A percentile compares a stretch with the other conserved stretches of the same genome.
Conservation (phyloP, 2,113 vertebrate genomes). For the Camelus dromedarius region DNA sequence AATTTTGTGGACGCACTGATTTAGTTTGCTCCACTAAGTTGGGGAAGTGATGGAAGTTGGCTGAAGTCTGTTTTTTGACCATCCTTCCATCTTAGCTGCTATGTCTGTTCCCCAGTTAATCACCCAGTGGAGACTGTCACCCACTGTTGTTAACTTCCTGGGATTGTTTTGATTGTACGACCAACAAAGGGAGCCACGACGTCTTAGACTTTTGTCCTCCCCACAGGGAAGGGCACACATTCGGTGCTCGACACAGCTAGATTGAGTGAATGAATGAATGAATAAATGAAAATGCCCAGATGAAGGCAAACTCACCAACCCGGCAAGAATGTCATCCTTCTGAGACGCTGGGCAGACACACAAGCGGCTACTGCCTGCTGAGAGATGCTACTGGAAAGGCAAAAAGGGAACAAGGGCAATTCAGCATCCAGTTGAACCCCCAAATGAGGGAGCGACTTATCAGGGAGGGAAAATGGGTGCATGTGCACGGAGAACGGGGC, state of each 20-base stretch:
- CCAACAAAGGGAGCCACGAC: neutral
- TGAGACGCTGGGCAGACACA: neutral
- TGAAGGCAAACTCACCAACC: conserved; percentile 69
- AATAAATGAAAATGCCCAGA: conserved; percentile 53
- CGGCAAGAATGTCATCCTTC: conserved; percentile 7
- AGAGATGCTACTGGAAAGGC: conserved; percentile 27
- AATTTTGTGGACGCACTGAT: neutral
- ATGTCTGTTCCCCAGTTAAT: too few species aligned
- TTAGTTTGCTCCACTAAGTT: neutral
- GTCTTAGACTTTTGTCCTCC: neutral
- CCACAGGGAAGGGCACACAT: neutral
- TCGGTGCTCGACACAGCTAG: too few species aligned
- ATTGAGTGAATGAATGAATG: conserved; percentile 61
- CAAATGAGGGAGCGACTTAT: neutral
- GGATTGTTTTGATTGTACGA: neutral
- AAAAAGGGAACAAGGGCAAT: neutral
- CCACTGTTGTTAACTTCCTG: neutral
- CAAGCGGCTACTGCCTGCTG: neutral
- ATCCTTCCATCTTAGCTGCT: neutral
- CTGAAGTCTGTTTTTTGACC: neutral
- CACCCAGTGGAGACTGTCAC: neutral
- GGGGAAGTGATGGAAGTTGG: neutral
- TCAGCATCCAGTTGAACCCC: neutral
- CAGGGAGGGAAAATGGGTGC: neutral
- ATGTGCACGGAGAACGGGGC: neutral